Evolutionary conservation across 2,888 invertebrate species (phyloP).

Genomic region (Lepidocyrtinus sp.): DNA sequence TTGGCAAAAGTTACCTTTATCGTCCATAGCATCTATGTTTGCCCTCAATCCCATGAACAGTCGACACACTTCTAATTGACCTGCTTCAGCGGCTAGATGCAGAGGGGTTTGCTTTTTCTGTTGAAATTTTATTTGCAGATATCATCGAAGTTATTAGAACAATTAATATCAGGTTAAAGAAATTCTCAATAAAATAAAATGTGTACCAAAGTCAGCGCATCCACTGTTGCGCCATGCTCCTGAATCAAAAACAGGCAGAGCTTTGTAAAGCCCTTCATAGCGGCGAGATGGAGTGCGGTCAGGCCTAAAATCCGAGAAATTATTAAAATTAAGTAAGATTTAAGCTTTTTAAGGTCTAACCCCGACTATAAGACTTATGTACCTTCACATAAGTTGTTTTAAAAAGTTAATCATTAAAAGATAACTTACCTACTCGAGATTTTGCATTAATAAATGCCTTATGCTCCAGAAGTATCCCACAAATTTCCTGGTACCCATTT

Average conservation of each 20-base stretch:
- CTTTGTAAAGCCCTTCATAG: constrained; percentile 95
- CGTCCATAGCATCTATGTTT: constrained; percentile 96
- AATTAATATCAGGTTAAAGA: constrained; percentile 85
- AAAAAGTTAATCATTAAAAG: too few species aligned
- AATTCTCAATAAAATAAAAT: too few species aligned
- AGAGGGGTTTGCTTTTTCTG: constrained; percentile 98
- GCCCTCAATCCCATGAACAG: constrained; percentile 92
- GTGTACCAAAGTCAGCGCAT: too few species aligned
- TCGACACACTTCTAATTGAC: constrained; percentile 96
- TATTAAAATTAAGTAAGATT: too few species aligned
- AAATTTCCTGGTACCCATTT: constrained; percentile 68
- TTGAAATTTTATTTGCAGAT: too few species aligned
- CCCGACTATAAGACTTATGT: too few species aligned
- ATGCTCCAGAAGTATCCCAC: constrained; percentile 90
- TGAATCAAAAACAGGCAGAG: constrained; percentile 91
- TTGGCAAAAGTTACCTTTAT: too few species aligned
- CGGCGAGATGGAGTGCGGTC: constrained; percentile 96
- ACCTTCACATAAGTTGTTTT: too few species aligned
- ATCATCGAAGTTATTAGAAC: too few species aligned
- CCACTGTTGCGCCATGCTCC: constrained; percentile 95
- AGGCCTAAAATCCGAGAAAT: too few species aligned
- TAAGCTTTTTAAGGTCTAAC: too few species aligned
- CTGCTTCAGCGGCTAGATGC: constrained; percentile 96
- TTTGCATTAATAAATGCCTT: constrained; percentile 99
- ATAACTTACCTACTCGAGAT: constrained; percentile 86